Evolutionary conservation across 2,113 vertebrate genomes (phyloP).

Genomic region (Cavia porcellus): DNA sequence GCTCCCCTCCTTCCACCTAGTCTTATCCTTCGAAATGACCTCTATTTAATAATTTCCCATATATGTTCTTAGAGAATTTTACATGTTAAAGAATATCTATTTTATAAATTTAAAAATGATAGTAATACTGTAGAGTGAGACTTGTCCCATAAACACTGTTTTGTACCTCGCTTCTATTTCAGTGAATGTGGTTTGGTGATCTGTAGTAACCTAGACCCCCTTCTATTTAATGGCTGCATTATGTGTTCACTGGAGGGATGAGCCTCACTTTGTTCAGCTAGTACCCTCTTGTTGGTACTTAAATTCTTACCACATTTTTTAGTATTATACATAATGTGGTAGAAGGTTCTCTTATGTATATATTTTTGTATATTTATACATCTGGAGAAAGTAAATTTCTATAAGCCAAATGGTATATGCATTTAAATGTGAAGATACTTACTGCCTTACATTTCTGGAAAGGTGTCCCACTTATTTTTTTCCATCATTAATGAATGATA

Average conservation of each 20-base stretch:
- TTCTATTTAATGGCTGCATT: neutral
- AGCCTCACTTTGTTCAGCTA: constrained; percentile 14
- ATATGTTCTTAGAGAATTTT: neutral
- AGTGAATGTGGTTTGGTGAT: neutral
- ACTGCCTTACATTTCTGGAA: neutral
- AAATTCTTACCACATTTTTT: neutral
- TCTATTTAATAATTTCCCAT: neutral
- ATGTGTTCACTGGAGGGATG: neutral
- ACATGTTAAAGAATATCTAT: neutral
- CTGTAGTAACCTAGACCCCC: neutral
- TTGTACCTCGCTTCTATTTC: neutral
- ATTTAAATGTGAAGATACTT: neutral
- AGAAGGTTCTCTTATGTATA: neutral
- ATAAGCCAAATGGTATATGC: neutral
- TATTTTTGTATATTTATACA: constrained; percentile 17
- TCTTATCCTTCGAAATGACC: neutral
- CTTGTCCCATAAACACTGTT: constrained; percentile 4
- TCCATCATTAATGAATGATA: neutral
- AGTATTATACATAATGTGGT: neutral
- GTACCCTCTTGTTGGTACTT: neutral
- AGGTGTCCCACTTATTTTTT: neutral
- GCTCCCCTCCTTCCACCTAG: neutral
- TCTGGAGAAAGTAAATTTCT: constrained; percentile 31
- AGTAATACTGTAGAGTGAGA: neutral
- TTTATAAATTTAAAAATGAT: neutral